These are phyloP conservation scores for Enteromius paludinosus DNA, from an alignment of 2,797 vertebrate genomes.

Conservation along the genomic window DNA sequence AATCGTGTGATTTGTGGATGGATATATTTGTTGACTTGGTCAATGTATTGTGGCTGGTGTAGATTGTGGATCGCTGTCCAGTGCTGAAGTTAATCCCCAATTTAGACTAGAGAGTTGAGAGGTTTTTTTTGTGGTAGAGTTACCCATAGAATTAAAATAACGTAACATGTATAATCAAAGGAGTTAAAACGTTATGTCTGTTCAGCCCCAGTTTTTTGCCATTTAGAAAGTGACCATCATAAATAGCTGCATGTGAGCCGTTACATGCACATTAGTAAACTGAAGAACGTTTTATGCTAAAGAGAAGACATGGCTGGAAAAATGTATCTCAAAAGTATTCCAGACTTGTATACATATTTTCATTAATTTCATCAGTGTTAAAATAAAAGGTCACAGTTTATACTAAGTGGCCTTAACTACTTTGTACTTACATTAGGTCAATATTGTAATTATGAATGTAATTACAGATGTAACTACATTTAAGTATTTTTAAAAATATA, in stretches of 20 bases:
- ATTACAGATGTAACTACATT: too few relatives aligned
- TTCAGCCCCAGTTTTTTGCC: not conserved
- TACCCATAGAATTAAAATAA: not conserved
- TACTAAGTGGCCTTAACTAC: too few relatives aligned
- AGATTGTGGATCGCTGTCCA: constrained; percentile 17
- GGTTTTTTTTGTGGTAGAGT: not conserved
- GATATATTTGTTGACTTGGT: not conserved
- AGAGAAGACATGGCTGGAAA: not conserved
- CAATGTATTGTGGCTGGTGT: not conserved
- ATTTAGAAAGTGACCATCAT: not conserved
- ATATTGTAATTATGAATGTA: too few relatives aligned
- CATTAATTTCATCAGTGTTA: not conserved
- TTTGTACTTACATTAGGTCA: too few relatives aligned
- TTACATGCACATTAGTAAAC: too few relatives aligned
- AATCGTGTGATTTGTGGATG: not conserved
- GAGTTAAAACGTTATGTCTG: not conserved
- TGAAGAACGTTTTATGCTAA: not conserved
- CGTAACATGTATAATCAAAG: not conserved
- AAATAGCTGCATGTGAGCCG: not conserved
- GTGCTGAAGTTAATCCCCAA: constrained; percentile 4
- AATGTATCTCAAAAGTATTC: not conserved
- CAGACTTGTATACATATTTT: not conserved
- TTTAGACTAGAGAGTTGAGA: not conserved
- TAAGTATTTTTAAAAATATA: too few relatives aligned
- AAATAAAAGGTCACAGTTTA: too few relatives aligned